A percentile compares a stretch with the other conserved stretches of the same genome.
phyloP scores from a whole-genome alignment of 2,113 vertebrate species.

The Cepphus grylle region DNA sequence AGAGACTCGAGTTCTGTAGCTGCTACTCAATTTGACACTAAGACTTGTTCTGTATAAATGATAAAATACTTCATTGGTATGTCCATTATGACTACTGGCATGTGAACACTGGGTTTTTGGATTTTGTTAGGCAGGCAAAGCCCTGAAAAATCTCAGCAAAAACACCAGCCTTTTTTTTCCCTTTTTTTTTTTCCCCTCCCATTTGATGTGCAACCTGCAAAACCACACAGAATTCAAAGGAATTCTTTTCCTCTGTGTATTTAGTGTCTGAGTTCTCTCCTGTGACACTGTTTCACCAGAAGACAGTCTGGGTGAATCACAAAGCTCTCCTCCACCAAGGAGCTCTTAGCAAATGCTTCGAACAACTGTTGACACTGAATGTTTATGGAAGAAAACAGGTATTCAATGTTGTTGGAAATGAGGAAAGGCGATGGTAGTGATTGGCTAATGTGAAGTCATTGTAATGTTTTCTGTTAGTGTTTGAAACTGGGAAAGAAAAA shows the following conservation, averaged over 20 bases:
- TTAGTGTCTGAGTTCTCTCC: not conserved
- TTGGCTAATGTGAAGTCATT: not conserved
- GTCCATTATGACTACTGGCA: not conserved
- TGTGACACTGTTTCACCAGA: not conserved
- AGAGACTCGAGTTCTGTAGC: not conserved
- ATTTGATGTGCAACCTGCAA: not conserved
- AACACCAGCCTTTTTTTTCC: not conserved
- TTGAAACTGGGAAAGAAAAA: not conserved
- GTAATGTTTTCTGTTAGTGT: not conserved
- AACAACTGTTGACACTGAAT: not conserved
- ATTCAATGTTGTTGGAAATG: not conserved
- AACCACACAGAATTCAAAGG: not conserved
- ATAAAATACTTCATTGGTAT: not conserved
- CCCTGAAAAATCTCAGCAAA: not conserved
- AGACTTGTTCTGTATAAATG: not conserved
- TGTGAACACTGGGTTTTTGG: not conserved
- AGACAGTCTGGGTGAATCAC: not conserved
- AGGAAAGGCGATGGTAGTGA: not conserved
- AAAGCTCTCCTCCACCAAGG: not conserved
- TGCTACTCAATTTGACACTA: not conserved
- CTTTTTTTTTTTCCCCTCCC: not conserved
- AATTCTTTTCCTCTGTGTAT: rapidly evolving
- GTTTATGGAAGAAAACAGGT: not conserved
- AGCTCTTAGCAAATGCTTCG: not conserved
- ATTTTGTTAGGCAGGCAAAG: not conserved